Base-by-base conservation (phyloP, 2,797 vertebrate genomes). In the Agapornis canus region DNA sequence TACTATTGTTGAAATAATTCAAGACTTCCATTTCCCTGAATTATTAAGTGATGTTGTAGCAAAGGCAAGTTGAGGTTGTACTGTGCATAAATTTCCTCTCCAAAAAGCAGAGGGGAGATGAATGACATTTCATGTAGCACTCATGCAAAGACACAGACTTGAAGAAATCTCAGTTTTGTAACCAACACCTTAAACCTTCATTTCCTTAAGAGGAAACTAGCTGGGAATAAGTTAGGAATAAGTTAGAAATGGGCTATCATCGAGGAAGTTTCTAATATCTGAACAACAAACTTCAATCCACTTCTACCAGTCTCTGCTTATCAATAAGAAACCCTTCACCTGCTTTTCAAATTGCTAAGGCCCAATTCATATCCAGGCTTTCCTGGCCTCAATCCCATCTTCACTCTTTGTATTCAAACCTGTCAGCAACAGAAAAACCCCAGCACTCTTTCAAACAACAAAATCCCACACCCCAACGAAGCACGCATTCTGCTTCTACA, bases 121-220 rank as follows among this genome's bases (percentile, higher is more conserved):
- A 86, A 80, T 11, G 90, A 88, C 86, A 51, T 57, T 94, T 93
- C 86, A 78, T 2, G 37, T 79, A 70, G 88, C 92, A 87, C 90
- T 96, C 83, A 39, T 0, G 2, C 49, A 65, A 87, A 84, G 86
- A 93, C 78, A 71, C 0, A 5, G 69, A 92, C 4, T 1, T 17
- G 92, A 94, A 93, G 72, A 93, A 89, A 93, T 79, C 88, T 85
- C 78, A 89, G 78, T 79, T 96, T 87, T 49, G 90, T 82, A 97
- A 96, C 76, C 54, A 95, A 93, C 72, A 94, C 86, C 81, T 97
- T 89, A 73, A 72, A 89, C 63, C 57, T 92, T 87, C 48, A 89
- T 84, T 96, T 96, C 91, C 52, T 70, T 92, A 84, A 59, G 86
- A 57, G 52, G 76, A 81, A 94, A 82, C 60, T 91, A 83, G 69